phyloP scores from a whole-genome alignment of 2,888 invertebrate genomes.

The Synergus itoensis region DNA sequence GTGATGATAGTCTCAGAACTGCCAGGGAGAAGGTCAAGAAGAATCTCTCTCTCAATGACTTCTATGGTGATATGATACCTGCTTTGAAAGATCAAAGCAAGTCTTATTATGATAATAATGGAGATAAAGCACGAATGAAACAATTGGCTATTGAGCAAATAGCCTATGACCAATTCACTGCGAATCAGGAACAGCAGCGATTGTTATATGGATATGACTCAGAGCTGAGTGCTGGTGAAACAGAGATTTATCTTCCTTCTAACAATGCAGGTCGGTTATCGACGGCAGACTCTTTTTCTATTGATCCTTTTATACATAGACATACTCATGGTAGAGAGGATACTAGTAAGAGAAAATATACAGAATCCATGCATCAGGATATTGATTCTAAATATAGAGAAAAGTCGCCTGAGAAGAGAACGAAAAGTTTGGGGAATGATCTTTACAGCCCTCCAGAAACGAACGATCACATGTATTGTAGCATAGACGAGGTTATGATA shows the following conservation, averaged over 20 bases:
- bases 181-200: conserved; percentile 57
- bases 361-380: conserved; percentile 61
- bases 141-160: conserved; percentile 54
- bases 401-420: conserved; percentile 61
- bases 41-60: conserved; percentile 72
- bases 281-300: background rate
- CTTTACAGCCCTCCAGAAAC: conserved; percentile 58
- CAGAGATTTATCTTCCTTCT: conserved; percentile 79
- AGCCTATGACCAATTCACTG: conserved; percentile 52
- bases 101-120: conserved; percentile 74
- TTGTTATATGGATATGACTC: conserved; percentile 81
- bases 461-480: conserved; percentile 76
- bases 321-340: conserved; percentile 57
- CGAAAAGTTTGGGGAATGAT: conserved; percentile 59
- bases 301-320: conserved; percentile 3
- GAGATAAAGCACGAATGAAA: conserved; percentile 61
- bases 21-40: conserved; percentile 74
- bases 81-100: conserved; percentile 74
- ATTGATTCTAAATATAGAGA: conserved; percentile 55
- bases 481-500: conserved; percentile 81
- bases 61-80: conserved; percentile 74
- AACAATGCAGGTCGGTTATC: conserved; percentile 46
- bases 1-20: conserved; percentile 75
- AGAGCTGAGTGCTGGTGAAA: conserved; percentile 79
- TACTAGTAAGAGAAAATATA: conserved; percentile 64